phyloP scores from a whole-genome alignment of 1,140 invertebrate genomes.

The Zeugodacus cucurbitae region DNA sequence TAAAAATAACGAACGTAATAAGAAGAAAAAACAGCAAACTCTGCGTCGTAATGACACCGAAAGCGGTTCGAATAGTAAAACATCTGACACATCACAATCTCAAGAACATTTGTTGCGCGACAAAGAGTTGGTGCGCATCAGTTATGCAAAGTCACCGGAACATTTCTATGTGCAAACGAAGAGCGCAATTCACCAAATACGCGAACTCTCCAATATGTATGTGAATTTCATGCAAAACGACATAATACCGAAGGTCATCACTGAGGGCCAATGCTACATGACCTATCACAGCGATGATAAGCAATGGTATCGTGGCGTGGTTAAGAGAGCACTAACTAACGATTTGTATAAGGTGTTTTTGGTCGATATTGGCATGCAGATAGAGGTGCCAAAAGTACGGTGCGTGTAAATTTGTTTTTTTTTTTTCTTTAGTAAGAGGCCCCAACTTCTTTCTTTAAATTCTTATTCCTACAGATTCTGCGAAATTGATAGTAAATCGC shows the following conservation, averaged over 20 bases:
- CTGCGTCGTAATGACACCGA: neutral
- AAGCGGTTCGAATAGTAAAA: neutral
- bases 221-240: slow-evolving; percentile 6
- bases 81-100: neutral
- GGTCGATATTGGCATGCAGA: slow-evolving; percentile 43
- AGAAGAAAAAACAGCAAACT: neutral
- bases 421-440: too few species aligned
- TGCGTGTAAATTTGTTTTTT: neutral
- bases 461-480: slow-evolving; percentile 48
- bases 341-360: slow-evolving; percentile 45
- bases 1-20: neutral
- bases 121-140: slow-evolving; percentile 16
- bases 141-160: slow-evolving; percentile 39
- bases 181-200: neutral
- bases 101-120: neutral
- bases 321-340: slow-evolving; percentile 20
- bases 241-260: slow-evolving; percentile 25
- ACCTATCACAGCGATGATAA: slow-evolving; percentile 39
- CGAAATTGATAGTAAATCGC: slow-evolving; percentile 44
- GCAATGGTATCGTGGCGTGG: slow-evolving; percentile 45
- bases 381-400: slow-evolving; percentile 20
- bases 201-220: slow-evolving; percentile 40
- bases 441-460: neutral
- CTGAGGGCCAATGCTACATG: slow-evolving; percentile 42
- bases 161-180: slow-evolving; percentile 44